Conservation (phyloP, 92 coral and sea anemone genomes). For the Phenganax subtilis region DNA sequence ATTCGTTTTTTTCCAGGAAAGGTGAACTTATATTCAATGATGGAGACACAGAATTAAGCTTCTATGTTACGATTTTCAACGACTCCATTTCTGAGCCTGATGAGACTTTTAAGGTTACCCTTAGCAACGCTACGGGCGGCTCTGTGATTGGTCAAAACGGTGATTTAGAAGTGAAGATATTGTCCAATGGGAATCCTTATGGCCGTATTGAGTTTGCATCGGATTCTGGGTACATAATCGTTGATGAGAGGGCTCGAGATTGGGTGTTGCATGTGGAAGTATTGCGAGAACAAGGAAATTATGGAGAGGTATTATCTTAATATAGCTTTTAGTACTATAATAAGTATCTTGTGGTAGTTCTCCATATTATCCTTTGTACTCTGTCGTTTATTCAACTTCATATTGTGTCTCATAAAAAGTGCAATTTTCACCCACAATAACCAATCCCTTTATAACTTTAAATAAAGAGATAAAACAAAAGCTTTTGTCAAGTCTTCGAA, state of each 20-base stretch:
- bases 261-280: conserved; percentile 64
- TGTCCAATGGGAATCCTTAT: conserved; percentile 89
- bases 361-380: too few species aligned
- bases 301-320: conserved; percentile 49
- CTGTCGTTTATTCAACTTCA: too few species aligned
- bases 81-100: conserved; percentile 87
- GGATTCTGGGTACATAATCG: conserved; percentile 19
- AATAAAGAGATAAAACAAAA: too few species aligned
- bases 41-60: conserved; percentile 77
- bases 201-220: conserved; percentile 79
- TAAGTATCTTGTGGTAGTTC: too few species aligned
- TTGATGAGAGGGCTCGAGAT: conserved; percentile 52
- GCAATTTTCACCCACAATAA: too few species aligned
- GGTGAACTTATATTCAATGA: conserved; percentile 83
- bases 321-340: too few species aligned
- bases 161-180: conserved; percentile 64
- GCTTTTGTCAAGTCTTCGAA: too few species aligned
- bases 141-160: conserved; percentile 60
- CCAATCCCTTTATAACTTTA: too few species aligned
- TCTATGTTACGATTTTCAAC: conserved; percentile 73
- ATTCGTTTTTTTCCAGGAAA: conserved; percentile 42
- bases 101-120: conserved; percentile 66
- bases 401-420: too few species aligned
- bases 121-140: conserved; percentile 80
- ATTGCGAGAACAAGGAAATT: conserved; percentile 69